Evolutionary conservation across 2,797 vertebrate genomes (phyloP), one percentile per base, ranked within the genome.

Genomic region (Brachymystax lenok): DNA sequence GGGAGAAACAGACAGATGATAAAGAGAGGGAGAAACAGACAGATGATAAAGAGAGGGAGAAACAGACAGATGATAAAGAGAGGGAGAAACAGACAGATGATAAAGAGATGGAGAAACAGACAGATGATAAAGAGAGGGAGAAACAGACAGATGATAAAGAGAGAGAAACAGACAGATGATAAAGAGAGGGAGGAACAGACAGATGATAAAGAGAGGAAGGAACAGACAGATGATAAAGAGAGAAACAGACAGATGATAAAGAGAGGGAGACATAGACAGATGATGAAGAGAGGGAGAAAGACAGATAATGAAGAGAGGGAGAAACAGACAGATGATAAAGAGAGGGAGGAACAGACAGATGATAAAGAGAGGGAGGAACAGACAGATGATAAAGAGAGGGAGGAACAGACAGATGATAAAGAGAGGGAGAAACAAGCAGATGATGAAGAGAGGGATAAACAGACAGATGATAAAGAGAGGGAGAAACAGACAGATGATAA

Each of bases 281-380:
- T 84, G 79, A 88, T 21, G 17, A 30, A 68, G 5, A 68, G 5
- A 70, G 21, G 33, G 71, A 21, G 56, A 69, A 40, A 46, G 81
- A n/a, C n/a, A 30, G 81, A 86, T 84, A 78, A 88, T 13, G 17
- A 30, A 67, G 4, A 67, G 5, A 28, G 67, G n/a, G n/a, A 35
- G 17, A 40, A 40, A 46, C 24, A 80, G 80, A 24, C 24, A 82
- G 74, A 81, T 79, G 71, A 17, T 71, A 67, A 13, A 67, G 27
- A 67, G 4, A 30, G 19, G 12, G 19, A 21, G 68, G 51, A 67
- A 59, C 19, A 51, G 16, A 1, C 24, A 46, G 3, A 56, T 33
- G 33, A 33, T 33, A 33, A 33, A 33, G 33, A 33, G 33, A 24
- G 0, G 30, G 4, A 24, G 24, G 1, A 1, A 24, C 24, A 24